These are phyloP conservation scores for Thermophis baileyi DNA, from an alignment of 2,113 vertebrate species.

Conservation along the genomic window DNA sequence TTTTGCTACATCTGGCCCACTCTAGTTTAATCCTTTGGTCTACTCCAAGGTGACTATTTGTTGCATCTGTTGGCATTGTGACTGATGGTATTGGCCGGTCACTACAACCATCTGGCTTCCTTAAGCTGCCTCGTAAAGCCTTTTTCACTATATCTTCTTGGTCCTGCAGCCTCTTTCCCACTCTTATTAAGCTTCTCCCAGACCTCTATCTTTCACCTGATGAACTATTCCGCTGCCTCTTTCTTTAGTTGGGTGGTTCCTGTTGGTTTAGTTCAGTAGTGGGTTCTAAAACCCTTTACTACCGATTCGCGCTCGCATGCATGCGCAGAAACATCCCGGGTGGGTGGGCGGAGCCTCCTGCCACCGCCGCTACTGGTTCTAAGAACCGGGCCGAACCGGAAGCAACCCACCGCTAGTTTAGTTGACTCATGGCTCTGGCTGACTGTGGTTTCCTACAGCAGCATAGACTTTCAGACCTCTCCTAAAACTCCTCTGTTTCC, in stretches of 20 bases:
- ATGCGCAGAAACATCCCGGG: no score
- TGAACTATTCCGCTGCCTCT: background rate
- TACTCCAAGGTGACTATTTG: background rate
- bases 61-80: background rate
- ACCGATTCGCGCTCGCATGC: no score
- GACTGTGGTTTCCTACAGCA: background rate
- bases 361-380: no score
- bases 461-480: background rate
- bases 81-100: background rate
- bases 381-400: no score
- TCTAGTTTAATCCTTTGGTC: background rate
- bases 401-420: no score
- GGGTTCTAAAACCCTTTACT: no score
- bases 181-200: background rate
- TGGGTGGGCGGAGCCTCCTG: no score
- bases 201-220: background rate
- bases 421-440: background rate
- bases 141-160: background rate
- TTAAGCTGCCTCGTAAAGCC: background rate
- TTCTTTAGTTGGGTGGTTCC: background rate
- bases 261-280: background rate
- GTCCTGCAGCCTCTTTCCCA: background rate
- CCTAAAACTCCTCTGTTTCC: background rate
- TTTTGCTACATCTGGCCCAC: background rate
- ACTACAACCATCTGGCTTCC: background rate